phyloP scores from a whole-genome alignment of 2,797 vertebrate genomes.

The Crocodylus rhombifer region DNA sequence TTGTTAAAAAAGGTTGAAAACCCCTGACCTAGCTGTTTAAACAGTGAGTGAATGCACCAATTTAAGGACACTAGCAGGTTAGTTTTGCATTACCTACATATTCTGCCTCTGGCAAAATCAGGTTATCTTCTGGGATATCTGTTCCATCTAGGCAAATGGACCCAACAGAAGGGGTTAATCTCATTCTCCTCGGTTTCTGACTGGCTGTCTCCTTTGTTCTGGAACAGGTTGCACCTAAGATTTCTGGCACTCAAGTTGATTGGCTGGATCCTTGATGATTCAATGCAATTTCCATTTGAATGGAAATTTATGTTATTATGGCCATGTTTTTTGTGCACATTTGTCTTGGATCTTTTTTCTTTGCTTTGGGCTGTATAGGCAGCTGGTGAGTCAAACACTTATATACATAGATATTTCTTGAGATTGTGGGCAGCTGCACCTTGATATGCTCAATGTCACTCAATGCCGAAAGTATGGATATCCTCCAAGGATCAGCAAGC shows the following conservation, averaged over 20 bases:
- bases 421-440: background rate
- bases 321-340: background rate
- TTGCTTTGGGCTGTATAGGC: background rate
- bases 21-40: background rate
- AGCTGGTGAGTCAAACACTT: background rate
- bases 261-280: too few relatives aligned
- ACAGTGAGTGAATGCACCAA: background rate
- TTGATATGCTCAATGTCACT: background rate
- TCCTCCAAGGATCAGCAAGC: background rate
- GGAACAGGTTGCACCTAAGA: background rate
- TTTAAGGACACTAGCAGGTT: background rate
- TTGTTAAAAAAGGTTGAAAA: too few relatives aligned
- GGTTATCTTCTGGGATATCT: background rate
- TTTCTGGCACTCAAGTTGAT: too few relatives aligned
- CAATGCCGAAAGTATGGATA: background rate
- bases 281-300: too few relatives aligned
- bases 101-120: background rate
- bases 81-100: background rate
- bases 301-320: too few relatives aligned
- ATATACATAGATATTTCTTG: background rate
- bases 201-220: background rate
- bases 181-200: background rate
- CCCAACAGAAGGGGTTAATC: background rate
- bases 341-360: background rate
- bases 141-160: background rate